phyloP scores from a whole-genome alignment of 2,797 vertebrate genomes.

The Tinamus major region DNA sequence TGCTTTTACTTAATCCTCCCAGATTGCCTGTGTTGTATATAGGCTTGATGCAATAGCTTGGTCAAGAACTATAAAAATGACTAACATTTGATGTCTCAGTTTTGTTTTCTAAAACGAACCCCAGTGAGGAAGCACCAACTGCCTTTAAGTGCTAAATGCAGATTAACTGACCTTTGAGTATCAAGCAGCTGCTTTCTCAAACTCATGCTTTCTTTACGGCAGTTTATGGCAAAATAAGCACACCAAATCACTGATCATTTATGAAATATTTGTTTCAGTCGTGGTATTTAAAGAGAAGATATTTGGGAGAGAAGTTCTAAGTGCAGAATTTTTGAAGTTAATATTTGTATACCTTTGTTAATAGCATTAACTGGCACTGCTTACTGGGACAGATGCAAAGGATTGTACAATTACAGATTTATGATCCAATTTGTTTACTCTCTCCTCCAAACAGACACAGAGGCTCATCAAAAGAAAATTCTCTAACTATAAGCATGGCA shows the following conservation, averaged over 20 bases:
- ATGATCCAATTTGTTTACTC: not conserved
- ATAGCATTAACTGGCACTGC: not conserved
- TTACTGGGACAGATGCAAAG: not conserved
- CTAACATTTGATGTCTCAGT: not conserved
- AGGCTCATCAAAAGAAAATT: not conserved
- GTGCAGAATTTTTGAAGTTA: not conserved
- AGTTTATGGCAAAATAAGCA: not conserved
- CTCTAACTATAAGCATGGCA: not conserved
- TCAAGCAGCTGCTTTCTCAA: not conserved
- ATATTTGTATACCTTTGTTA: not conserved
- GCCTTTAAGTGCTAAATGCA: not conserved
- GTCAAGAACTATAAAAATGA: not conserved
- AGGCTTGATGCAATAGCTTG: not conserved
- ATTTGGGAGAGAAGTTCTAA: not conserved
- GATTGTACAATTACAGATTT: not conserved
- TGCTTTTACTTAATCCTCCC: not conserved
- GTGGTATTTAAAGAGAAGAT: not conserved
- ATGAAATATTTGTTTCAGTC: not conserved
- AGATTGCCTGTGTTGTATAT: not conserved
- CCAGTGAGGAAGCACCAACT: not conserved
- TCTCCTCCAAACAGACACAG: not conserved
- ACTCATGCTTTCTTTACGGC: not conserved
- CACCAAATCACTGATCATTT: not conserved
- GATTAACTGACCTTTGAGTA: not conserved
- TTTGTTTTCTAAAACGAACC: not conserved